Base-by-base conservation (phyloP, 2,888 invertebrate genomes). In the Theretra japonica region DNA sequence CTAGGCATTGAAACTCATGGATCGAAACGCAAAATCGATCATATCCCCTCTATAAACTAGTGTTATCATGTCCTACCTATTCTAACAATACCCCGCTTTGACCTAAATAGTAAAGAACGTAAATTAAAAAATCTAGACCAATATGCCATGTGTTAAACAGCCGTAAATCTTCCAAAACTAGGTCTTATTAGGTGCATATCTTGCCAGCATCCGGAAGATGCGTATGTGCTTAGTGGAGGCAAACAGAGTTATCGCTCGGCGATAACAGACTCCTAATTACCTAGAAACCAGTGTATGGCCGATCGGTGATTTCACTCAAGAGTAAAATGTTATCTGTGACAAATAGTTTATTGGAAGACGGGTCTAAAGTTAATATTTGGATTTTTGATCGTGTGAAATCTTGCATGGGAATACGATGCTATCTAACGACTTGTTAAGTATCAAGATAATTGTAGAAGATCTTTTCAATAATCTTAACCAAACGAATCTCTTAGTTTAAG, bases 231-330 rank as follows among this genome's bases (percentile, higher is more conserved):
- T 6, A 48, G 48, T 23, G 41, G 19, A 17, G 17, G 23, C 65
- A 65, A 65, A 65, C 65, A 65, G 21, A 62, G 21, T 71, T 71
- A 71, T 71, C 70, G 70, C 57, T 30, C 21, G 68, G 58, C 25
- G 71, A 71, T 71, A 68, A 71, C 68, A 60, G 65, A 68, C 72
- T 57, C 75, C 75, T 71, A 75, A 70, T 75, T 75, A 75, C 75
- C 75, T 69, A 75, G 65, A 65, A 65, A 65, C 65, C 21, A 25
- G 15, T 65, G 65, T 65, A 48, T 65, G 48, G 23, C 23, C 41
- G 23, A 17, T 28, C 60, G 60, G 23, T 23, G 41, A 23, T 65
- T 23, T 15, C 41, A 41, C 41, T 15, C 3, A 41, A 41, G 41
- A 15, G 62, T 8, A 6, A 33, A 33, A n/a, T 48, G 65, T 65